Percentiles rank a stretch among this genome's conserved stretches.
Conservation (phyloP, 2,113 vertebrate species). For the Malurus melanocephalus region DNA sequence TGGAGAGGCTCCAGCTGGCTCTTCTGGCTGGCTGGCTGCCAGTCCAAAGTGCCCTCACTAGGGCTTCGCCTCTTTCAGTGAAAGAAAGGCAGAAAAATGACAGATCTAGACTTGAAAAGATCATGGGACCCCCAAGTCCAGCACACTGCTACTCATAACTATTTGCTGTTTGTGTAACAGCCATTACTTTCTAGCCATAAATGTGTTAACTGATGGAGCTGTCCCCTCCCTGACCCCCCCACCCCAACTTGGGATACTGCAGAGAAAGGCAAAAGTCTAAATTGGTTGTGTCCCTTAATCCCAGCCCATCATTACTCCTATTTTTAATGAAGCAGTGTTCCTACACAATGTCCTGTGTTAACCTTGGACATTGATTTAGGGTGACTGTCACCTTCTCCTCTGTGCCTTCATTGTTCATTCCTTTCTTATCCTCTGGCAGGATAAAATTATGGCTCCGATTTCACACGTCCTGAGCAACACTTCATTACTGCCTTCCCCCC, state of each 20-base stretch:
- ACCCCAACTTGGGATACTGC: background rate
- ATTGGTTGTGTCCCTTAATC: background rate
- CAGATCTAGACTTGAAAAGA: conserved; percentile 5
- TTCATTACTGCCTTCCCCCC: conserved; percentile 9
- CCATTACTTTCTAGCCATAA: background rate
- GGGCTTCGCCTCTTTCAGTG: background rate
- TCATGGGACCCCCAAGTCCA: background rate
- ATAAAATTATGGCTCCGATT: conserved; percentile 43
- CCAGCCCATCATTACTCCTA: background rate
- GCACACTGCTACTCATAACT: background rate
- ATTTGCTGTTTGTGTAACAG: background rate
- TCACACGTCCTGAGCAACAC: conserved; percentile 25
- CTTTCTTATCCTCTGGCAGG: conserved; percentile 45
- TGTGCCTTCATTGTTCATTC: conserved; percentile 36
- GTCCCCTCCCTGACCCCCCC: background rate
- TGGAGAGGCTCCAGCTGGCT: conserved; percentile 45
- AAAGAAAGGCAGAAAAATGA: conserved; percentile 18
- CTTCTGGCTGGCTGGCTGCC: background rate
- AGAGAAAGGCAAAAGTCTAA: conserved; percentile 1
- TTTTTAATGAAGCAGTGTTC: conserved; percentile 11
- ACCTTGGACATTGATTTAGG: conserved; percentile 16
- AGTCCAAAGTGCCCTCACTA: background rate
- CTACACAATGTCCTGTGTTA: conserved; percentile 24
- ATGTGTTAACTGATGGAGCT: background rate
- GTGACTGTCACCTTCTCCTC: conserved; percentile 18